Evolutionary conservation across 2,113 vertebrate species (phyloP), one percentile per base, ranked within the genome.

Genomic region (Syngnathus floridae): DNA sequence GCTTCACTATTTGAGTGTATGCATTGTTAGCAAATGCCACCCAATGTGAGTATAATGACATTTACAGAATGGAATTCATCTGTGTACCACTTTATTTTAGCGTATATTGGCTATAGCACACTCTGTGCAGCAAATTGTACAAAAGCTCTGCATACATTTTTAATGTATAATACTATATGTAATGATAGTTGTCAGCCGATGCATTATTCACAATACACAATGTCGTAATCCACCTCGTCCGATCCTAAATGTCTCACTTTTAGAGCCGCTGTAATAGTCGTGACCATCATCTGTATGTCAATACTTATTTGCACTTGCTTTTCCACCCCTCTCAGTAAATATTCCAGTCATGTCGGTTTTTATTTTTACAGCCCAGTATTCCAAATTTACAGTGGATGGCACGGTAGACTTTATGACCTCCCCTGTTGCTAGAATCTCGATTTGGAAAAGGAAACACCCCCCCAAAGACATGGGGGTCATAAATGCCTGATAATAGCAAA

Each of bases 181-280:
- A 71, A 82, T 81, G 82, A 79, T 88, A 88, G 87, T 79, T 86
- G 83, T 77, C 75, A 84, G 58, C 74, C 74, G 72, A 81, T 86
- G 81, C 82, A 87, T 86, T 88, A 86, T 87, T 82, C 79, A 81
- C 79, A 82, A 81, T 72, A 78, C 79, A 82, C 85, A 81, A 89
- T 86, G 77, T 75, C 84, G 82, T 82, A 75, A 88, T 84, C 66
- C 66, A 76, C 76, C 71, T 72, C 40, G 48, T 6, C 74, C 78
- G 72, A 80, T 79, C 68, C 59, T 46, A 40, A 62, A 52, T 26
- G 55, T 19, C 46, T 48, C 55, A 66, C 75, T 69, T 54, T 41
- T 21, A 54, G 35, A 73, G 64, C 56, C 66, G 12, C 36, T 16
- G 3, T 16, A 21, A 49, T 66, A 54, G 55, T 69, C 17, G 61